These are phyloP conservation scores for Empis livida DNA, from an alignment of 2,888 invertebrate species.

Conservation along the genomic window DNA sequence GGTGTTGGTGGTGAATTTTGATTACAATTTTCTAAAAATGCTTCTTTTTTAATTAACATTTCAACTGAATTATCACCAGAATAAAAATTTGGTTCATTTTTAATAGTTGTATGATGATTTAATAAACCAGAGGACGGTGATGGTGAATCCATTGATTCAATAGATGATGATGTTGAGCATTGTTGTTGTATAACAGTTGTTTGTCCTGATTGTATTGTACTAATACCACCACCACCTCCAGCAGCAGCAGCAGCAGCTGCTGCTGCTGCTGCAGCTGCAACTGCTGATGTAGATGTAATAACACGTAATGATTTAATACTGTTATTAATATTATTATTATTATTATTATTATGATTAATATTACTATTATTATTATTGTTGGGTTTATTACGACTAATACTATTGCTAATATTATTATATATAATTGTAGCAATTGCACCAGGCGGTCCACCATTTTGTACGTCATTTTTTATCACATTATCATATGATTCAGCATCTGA, in stretches of 20 bases:
- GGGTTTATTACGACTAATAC: neutral
- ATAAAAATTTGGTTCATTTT: constrained; percentile 33
- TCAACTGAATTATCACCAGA: constrained; percentile 34
- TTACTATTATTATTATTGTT: neutral
- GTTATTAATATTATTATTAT: neutral
- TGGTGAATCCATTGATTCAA: constrained; percentile 15
- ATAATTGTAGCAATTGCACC: constrained; percentile 11
- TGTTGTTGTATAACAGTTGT: neutral
- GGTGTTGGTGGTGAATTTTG: constrained; percentile 34
- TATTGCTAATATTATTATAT: neutral
- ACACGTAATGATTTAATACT: neutral
- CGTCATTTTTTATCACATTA: constrained; percentile 32
- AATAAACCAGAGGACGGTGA: constrained; percentile 14
- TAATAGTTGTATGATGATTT: constrained; percentile 19
- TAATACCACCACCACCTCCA: too few relatives aligned
- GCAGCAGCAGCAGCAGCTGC: constrained; percentile 13
- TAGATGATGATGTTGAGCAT: neutral
- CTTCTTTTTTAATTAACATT: constrained; percentile 34
- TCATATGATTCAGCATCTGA: neutral
- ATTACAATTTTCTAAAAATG: constrained; percentile 31
- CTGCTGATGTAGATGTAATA: neutral
- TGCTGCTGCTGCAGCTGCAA: constrained; percentile 14
- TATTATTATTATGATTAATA: neutral
- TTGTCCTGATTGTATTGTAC: neutral
- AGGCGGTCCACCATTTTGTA: constrained; percentile 24